These are phyloP conservation scores for Achlya flavicornis DNA, from an alignment of 2,888 invertebrate genomes.

Conservation along the genomic window DNA sequence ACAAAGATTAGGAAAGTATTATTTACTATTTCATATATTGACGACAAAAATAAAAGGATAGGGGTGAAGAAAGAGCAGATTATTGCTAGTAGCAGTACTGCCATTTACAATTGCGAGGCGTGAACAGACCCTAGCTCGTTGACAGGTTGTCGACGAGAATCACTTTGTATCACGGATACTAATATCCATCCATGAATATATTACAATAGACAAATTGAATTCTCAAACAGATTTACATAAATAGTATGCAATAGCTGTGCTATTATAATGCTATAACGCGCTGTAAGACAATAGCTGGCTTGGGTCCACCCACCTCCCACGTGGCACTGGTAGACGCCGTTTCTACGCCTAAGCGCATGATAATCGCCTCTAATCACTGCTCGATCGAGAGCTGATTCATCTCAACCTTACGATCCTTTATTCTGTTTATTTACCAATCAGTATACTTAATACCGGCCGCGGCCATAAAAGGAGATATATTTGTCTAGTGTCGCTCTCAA, in stretches of 20 bases:
- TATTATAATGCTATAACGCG: conserved; percentile 78
- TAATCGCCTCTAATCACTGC: conserved; percentile 80
- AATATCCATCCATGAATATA: conserved; percentile 70
- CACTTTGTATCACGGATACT: conserved; percentile 58
- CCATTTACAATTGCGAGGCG: conserved; percentile 37
- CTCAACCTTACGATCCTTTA: conserved; percentile 66
- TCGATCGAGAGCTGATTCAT: conserved; percentile 81
- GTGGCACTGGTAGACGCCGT: conserved; percentile 56
- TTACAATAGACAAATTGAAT: conserved; percentile 79
- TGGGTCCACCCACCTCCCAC: conserved; percentile 79
- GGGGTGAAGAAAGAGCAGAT: background rate
- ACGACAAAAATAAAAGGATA: background rate
- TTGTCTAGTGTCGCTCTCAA: conserved; percentile 79
- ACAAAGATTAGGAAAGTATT: too few species aligned
- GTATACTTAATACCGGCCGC: conserved; percentile 68
- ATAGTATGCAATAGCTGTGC: conserved; percentile 76
- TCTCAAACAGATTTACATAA: conserved; percentile 79
- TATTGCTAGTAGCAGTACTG: background rate
- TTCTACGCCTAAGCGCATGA: conserved; percentile 63
- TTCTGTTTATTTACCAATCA: conserved; percentile 81
- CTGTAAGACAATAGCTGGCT: conserved; percentile 77
- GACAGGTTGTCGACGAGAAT: conserved; percentile 62
- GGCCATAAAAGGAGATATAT: conserved; percentile 81
- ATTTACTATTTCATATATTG: too few species aligned
- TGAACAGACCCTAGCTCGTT: conserved; percentile 45